phyloP scores from a whole-genome alignment of 2,888 invertebrate species.

The Globia sparganii region DNA sequence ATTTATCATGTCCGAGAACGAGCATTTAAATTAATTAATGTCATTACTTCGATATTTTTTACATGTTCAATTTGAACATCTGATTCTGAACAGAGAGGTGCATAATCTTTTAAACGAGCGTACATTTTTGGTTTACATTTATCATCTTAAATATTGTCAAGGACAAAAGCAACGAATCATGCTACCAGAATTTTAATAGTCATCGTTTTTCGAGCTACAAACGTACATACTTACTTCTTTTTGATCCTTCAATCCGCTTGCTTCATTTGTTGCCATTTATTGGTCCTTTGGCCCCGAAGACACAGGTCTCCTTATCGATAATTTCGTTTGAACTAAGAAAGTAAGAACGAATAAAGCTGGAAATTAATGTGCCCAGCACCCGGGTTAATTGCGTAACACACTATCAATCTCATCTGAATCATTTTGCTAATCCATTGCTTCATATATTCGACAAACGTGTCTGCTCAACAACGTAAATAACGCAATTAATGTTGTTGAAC shows the following conservation, averaged over 20 bases:
- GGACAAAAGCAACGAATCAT: neutral
- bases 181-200: neutral
- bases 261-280: neutral
- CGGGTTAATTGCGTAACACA: too few species aligned
- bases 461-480: too few species aligned
- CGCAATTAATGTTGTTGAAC: too few species aligned
- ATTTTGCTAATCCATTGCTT: too few species aligned
- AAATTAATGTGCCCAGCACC: neutral
- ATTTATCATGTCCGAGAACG: conserved; percentile 14
- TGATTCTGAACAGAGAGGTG: neutral
- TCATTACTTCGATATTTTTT: conserved; percentile 22
- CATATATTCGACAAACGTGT: too few species aligned
- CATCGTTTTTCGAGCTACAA: neutral
- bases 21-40: conserved; percentile 18
- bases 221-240: neutral
- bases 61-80: conserved; percentile 8
- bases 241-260: neutral
- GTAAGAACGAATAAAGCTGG: neutral
- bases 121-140: neutral
- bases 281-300: neutral
- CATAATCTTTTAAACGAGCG: conserved; percentile 8
- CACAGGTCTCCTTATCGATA: too few species aligned
- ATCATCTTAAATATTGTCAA: neutral
- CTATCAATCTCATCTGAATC: too few species aligned
- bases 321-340: neutral